Base-by-base conservation (phyloP, 1,140 invertebrate species). In the Heliconius hermathena region DNA sequence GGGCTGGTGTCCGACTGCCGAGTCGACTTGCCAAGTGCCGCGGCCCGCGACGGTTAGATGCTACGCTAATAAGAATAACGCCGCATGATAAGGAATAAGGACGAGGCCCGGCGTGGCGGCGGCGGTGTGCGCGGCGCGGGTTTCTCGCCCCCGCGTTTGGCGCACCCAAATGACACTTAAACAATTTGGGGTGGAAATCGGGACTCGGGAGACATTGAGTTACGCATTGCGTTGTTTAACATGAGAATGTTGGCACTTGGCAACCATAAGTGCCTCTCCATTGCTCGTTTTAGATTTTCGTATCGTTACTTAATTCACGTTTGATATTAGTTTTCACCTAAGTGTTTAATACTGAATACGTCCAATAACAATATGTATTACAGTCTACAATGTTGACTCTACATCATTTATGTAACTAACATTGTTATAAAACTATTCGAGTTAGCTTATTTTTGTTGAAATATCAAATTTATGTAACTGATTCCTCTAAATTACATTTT, bases 101-200 rank as follows among this genome's bases (percentile, higher is more conserved):
- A 77, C 57, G 80, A 73, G 73, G 76, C 77, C 9, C n/a, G 41
- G 41, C 9, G 38, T 2, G 38, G 38, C 13, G 41, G 41, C 41
- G 60, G 72, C 80, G 79, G 81, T 77, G 81, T 83, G 82, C 79
- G 81, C 81, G 82, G 71, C 76, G 80, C 74, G 72, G 29, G 74
- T 74, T 75, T 76, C 73, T 83, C 80, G 80, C 77, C 81, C 78
- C 78, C 80, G 77, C 73, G 29, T 74, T 85, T 82, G 82, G 83
- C 83, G 78, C 83, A 81, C 84, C 84, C 84, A 83, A 81, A 82
- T 82, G 79, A 84, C 83, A 82, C 79, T 78, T 84, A 78, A 74
- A 82, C 79, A 82, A 78, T 84, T 84, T 81, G 81, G 81, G 83
- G 81, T 82, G 81, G 77, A 82, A 76, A 83, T 80, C 81, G 79